These are phyloP conservation scores for Microtus ochrogaster DNA, from an alignment of 2,113 vertebrate species.

Conservation along the genomic window DNA sequence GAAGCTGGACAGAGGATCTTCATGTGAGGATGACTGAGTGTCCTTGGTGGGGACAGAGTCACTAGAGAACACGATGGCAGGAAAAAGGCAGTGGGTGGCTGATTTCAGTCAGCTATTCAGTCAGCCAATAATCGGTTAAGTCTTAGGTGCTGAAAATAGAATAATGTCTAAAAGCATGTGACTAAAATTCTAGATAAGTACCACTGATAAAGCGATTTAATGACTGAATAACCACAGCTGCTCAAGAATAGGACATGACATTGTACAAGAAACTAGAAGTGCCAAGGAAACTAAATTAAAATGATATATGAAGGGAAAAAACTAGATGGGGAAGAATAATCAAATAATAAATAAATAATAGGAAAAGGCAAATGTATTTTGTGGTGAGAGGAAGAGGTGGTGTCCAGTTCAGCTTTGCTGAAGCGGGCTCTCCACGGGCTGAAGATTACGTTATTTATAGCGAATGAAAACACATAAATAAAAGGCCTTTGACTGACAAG, in stretches of 20 bases:
- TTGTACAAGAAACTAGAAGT: neutral
- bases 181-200: neutral
- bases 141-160: neutral
- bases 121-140: neutral
- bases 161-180: neutral
- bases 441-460: neutral
- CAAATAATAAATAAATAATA: neutral
- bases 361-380: neutral
- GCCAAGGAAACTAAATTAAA: neutral
- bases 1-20: neutral
- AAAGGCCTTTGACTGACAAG: neutral
- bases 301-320: no score
- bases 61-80: no score
- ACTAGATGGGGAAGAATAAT: neutral
- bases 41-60: neutral
- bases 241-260: neutral
- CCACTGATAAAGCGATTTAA: neutral
- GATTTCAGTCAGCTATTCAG: neutral
- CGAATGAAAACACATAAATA: neutral
- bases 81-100: neutral
- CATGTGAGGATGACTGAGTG: neutral
- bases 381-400: neutral
- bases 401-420: rapidly evolving
- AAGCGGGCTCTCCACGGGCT: neutral
- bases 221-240: neutral